Base-by-base conservation (phyloP, 1,140 invertebrate genomes). In the Zaprionus nigranus region DNA sequence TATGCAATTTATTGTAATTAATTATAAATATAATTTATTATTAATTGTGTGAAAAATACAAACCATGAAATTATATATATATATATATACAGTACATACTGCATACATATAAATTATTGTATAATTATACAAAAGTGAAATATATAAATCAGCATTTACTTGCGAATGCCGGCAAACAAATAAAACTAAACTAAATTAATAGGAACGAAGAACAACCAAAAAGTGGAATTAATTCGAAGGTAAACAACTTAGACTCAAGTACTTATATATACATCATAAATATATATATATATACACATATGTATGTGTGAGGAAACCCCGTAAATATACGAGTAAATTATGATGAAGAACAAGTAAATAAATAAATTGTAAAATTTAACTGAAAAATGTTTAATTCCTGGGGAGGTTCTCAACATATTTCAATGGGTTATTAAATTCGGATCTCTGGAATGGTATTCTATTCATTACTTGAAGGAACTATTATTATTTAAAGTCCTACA, bases 1-100 rank as follows among this genome's bases (percentile, higher is more conserved):
- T 81, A 81, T 81, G 79, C 77, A 81, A 81, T 81, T 81, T 81
- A 81, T 81, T 81, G 80, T 82, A 82, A 82, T 81, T 81, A 81
- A 79, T 82, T 81, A 82, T 78, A 78, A 75, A 80, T 80, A 74
- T 82, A 68, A 79, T 81, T 81, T 81, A 79, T 79, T 81, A 81
- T 79, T 76, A 72, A 81, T 68, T 67, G 69, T 75, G 63, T 75
- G 71, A 69, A 68, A 77, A 53, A 49, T 7, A 15, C 59, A 67
- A 64, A 68, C 34, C 62, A 67, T 63, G 43, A 69, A 69, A 69
- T 59, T 43, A 69, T 75, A 69, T 62, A 63, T 36, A 71, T n/a
- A n/a, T 36, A 76, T 40, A 76, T 28, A 58, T 51, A 53, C 28
- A 70, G 62, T 51, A 46, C 40, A 46, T 17, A 46, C 40, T 46